Evolutionary conservation across 2,797 vertebrate species (phyloP), one percentile per base, ranked within the genome.

Genomic region (Melopsittacus undulatus): DNA sequence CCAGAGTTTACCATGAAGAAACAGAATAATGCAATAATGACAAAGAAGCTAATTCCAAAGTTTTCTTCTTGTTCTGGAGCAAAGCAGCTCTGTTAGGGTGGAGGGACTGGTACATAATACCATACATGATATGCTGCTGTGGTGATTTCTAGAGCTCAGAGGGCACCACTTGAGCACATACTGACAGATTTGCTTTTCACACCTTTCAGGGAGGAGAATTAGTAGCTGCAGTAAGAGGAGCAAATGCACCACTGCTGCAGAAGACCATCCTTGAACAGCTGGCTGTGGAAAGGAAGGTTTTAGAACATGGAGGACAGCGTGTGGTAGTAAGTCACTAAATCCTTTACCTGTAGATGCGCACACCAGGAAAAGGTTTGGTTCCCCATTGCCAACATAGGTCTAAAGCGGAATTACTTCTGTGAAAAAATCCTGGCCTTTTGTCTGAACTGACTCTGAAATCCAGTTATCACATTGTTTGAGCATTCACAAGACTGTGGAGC

Each of bases 231-330:
- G 97, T 99, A 87, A 98, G 98, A 92, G 99, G 99, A 38, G 98
- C 96, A 6, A 98, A 99, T 1, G 98, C 98, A 80, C 99, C 99
- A 1, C 89, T 99, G 89, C 98, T 99, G 89, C 98, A 98, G 97
- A 99, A 97, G 97, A 98, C 98, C 89, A 98, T 99, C 82, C 92
- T 98, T 59, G 98, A 99, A 36, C 98, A 99, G 87, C 97, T 99
- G 94, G 95, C 96, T 69, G 97, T 97, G 23, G 98, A 99, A 94
- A 99, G 98, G 97, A 97, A 96, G 63, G 97, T 98, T 83, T 94
- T 98, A 66, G 98, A 98, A 48, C 91, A 93, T 32, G 98, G 98
- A 87, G 85, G 81, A 46, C 97, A 98, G 42, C 97, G 97, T 49
- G 97, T 95, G 89, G 97, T 87, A 98, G 99, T 99, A 97, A 15